Conservation (phyloP, 2,113 vertebrate genomes). For the Pedetes capensis region DNA sequence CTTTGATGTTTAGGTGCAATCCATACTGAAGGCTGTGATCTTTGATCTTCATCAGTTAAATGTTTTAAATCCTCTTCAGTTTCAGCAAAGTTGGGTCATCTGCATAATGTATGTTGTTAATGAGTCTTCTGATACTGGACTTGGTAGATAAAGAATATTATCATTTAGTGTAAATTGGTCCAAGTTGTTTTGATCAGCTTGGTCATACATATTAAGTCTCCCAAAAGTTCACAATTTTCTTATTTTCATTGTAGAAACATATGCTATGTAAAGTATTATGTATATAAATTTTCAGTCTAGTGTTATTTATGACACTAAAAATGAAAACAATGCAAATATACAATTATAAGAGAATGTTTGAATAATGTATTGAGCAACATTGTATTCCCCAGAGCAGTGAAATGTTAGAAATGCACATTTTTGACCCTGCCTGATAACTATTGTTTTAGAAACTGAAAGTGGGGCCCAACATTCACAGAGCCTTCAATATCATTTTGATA, state of each 20-base stretch:
- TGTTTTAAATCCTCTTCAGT: too few species aligned
- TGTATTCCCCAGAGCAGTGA: neutral
- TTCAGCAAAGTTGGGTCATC: too few species aligned
- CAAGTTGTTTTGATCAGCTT: neutral
- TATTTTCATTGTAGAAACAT: neutral
- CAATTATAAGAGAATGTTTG: neutral
- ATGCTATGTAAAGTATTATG: neutral
- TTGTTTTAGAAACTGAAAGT: neutral
- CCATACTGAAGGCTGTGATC: too few species aligned
- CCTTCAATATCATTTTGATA: neutral
- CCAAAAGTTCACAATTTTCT: neutral
- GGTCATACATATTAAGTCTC: neutral
- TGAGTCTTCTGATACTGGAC: too few species aligned
- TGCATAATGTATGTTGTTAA: too few species aligned
- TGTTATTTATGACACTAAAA: neutral
- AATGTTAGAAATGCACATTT: neutral
- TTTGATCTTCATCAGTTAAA: too few species aligned
- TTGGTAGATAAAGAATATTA: neutral
- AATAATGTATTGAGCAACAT: neutral
- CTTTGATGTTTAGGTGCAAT: too few species aligned
- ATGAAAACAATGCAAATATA: neutral
- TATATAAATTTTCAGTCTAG: neutral
- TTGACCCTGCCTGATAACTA: neutral
- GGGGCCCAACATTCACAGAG: neutral
- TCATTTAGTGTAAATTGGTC: neutral